A percentile compares a stretch with the other conserved stretches of the same genome.
Conservation (phyloP, 2,888 invertebrate species). For the Clunio marinus region DNA sequence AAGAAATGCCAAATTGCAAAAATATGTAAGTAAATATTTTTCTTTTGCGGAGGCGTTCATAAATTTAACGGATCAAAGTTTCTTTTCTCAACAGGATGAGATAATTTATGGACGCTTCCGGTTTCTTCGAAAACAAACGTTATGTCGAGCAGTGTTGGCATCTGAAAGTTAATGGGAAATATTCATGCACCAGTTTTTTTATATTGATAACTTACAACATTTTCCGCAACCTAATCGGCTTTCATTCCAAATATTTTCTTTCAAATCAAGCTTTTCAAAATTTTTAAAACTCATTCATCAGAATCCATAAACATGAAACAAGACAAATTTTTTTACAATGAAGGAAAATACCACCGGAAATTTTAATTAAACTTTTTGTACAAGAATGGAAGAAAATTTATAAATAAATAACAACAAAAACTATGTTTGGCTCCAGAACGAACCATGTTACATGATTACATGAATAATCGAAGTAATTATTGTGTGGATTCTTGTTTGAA, state of each 20-base stretch:
- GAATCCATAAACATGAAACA: not conserved
- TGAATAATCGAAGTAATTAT: too few relatives aligned
- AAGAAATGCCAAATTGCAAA: slow-evolving; percentile 5
- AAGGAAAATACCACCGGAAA: slow-evolving; percentile 12
- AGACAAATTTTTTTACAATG: slow-evolving; percentile 10
- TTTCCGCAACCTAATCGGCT: not conserved
- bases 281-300: not conserved
- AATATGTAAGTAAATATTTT: not conserved
- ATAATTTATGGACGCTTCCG: not conserved
- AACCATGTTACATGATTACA: too few relatives aligned
- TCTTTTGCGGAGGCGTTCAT: not conserved
- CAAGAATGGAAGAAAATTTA: not conserved
- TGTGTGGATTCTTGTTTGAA: not conserved
- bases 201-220: not conserved
- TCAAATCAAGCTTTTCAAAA: not conserved
- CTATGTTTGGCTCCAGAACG: too few relatives aligned
- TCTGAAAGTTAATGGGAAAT: slow-evolving; percentile 1
- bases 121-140: too few relatives aligned
- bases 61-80: not conserved
- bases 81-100: too few relatives aligned
- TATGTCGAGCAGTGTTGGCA: too few relatives aligned
- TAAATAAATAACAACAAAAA: not conserved
- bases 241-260: not conserved
- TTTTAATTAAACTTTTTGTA: slow-evolving; percentile 19
- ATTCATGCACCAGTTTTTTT: not conserved